These are phyloP conservation scores for Alethe castanea DNA, from an alignment of 2,113 vertebrate genomes.

Conservation along the genomic window DNA sequence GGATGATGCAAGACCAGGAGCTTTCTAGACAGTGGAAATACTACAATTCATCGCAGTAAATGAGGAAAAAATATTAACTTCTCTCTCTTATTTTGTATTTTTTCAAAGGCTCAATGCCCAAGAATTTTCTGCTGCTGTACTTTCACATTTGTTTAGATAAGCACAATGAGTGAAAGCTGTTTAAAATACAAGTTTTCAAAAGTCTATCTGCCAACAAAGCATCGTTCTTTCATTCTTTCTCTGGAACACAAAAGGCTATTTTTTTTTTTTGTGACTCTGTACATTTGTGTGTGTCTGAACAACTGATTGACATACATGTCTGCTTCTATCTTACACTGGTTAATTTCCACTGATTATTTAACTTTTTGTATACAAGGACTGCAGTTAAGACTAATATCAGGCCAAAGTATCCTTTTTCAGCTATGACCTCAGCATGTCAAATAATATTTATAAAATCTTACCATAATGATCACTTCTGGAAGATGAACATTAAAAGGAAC, in stretches of 20 bases:
- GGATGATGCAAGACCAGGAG: neutral
- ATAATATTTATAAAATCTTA: neutral
- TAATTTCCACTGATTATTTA: neutral
- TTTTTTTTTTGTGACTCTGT: fast-evolving
- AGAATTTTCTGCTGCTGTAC: neutral
- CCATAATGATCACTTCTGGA: neutral
- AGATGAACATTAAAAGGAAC: neutral
- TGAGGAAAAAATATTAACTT: neutral
- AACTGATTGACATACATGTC: neutral
- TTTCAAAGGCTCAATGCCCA: fast-evolving
- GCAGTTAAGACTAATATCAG: neutral
- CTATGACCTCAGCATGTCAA: neutral
- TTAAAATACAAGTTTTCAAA: neutral
- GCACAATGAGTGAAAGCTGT: neutral
- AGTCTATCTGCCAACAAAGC: neutral
- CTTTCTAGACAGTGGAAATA: neutral
- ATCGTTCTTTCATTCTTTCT: neutral
- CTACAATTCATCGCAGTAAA: neutral
- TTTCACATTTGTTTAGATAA: neutral
- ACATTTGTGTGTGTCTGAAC: fast-evolving
- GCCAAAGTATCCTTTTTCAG: neutral
- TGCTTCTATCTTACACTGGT: neutral
- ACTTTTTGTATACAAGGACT: neutral
- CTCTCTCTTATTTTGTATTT: neutral
- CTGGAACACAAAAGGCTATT: neutral